These are phyloP conservation scores for Drosophila eohydei DNA, from an alignment of 2,888 invertebrate species.

Conservation along the genomic window DNA sequence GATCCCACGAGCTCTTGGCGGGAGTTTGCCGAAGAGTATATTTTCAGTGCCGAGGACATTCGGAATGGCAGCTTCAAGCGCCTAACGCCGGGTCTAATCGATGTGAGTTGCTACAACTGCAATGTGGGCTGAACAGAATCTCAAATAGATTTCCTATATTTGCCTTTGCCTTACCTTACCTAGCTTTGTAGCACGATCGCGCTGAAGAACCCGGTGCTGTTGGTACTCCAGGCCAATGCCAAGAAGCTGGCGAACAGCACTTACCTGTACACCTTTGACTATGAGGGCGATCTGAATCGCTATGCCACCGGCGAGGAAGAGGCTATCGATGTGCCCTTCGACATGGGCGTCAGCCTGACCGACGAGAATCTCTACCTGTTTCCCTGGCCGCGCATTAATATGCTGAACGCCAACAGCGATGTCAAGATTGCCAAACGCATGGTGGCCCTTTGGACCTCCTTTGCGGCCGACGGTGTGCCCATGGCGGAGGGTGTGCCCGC, in stretches of 20 bases:
- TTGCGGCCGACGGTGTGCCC: slow-evolving; percentile 82
- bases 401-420: slow-evolving; percentile 82
- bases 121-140: too few species aligned
- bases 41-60: slow-evolving; percentile 75
- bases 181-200: slow-evolving; percentile 85
- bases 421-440: slow-evolving; percentile 85
- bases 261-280: slow-evolving; percentile 86
- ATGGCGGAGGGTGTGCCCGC: slow-evolving; percentile 68
- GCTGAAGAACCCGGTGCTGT: slow-evolving; percentile 85
- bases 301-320: slow-evolving; percentile 82
- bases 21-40: slow-evolving; percentile 78
- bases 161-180: not conserved
- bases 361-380: slow-evolving; percentile 87
- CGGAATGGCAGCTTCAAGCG: slow-evolving; percentile 85
- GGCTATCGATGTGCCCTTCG: slow-evolving; percentile 84
- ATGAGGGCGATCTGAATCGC: slow-evolving; percentile 84
- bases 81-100: slow-evolving; percentile 85
- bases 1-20: slow-evolving; percentile 81
- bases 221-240: slow-evolving; percentile 84
- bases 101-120: slow-evolving; percentile 82
- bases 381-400: slow-evolving; percentile 83
- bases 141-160: not conserved
- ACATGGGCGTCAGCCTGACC: slow-evolving; percentile 86
- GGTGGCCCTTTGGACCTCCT: slow-evolving; percentile 85
- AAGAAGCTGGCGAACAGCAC: slow-evolving; percentile 83